Conservation (phyloP, 2,797 vertebrate genomes). For the Ambastaia sidthimunki region DNA sequence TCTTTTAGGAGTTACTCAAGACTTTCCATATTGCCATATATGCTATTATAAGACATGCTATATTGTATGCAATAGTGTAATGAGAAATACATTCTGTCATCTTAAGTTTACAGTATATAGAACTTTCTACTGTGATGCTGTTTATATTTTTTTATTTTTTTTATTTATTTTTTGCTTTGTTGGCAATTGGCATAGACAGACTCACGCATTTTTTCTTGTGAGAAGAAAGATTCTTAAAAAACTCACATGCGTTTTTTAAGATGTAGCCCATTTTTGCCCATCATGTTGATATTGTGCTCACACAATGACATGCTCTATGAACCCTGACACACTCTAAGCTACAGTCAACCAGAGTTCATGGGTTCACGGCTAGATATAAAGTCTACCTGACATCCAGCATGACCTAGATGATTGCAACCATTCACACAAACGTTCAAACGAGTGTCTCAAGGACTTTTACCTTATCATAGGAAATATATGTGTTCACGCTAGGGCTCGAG, state of each 20-base stretch:
- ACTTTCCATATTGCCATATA: not conserved
- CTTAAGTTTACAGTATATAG: not conserved
- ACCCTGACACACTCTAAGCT: not conserved
- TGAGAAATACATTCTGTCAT: no score
- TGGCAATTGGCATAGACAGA: not conserved
- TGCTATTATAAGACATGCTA: not conserved
- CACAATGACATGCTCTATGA: not conserved
- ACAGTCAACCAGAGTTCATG: conserved; percentile 17
- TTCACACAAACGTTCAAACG: not conserved
- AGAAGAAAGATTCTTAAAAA: no score
- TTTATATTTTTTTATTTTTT: not conserved
- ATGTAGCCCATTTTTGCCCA: not conserved
- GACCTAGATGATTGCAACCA: conserved; percentile 15
- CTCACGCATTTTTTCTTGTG: no score
- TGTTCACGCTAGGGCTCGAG: not conserved
- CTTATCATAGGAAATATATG: not conserved
- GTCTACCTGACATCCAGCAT: conserved; percentile 9
- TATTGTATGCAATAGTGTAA: not conserved
- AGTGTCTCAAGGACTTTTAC: conserved; percentile 10
- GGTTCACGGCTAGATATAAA: conserved; percentile 13
- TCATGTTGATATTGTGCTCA: conserved; percentile 18
- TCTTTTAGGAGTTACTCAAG: no score
- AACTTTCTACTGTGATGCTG: not conserved
- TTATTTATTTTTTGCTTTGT: not conserved
- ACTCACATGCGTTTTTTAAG: not conserved